Conservation (phyloP, 2,797 vertebrate genomes). For the Pangasius krempfi region DNA sequence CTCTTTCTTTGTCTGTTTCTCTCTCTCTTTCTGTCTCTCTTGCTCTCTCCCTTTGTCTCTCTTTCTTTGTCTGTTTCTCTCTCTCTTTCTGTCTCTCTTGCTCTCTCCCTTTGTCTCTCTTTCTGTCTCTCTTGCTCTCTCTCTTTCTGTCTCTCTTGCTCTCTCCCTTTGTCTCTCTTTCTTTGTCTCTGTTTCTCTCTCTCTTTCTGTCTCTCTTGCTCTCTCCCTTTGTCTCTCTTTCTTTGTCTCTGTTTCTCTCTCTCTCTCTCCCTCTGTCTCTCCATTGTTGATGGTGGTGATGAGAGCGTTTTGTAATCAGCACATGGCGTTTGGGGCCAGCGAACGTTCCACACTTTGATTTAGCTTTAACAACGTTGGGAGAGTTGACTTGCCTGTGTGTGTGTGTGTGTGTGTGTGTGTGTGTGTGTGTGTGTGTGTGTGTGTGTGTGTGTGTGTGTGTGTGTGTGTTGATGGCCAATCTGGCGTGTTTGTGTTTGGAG, state of each 20-base stretch:
- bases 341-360: slow-evolving; percentile 10
- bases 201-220: not conserved
- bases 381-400: slow-evolving; percentile 33
- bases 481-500: slow-evolving; percentile 1
- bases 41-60: not conserved
- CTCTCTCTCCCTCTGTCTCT: not conserved
- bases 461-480: not conserved
- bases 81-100: not conserved
- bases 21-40: not conserved
- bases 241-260: not conserved
- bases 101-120: not conserved
- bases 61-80: not conserved
- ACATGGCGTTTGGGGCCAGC: not conserved
- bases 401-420: slow-evolving; percentile 48
- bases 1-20: not conserved
- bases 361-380: slow-evolving; percentile 47
- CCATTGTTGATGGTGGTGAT: not conserved
- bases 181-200: not conserved
- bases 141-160: not conserved
- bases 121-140: not conserved
- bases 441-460: not conserved
- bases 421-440: not conserved
- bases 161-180: not conserved
- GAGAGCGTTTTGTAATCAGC: slow-evolving; percentile 26
- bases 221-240: not conserved